Base-by-base conservation (phyloP, 2,888 invertebrate genomes). In the Clivina fossor region DNA sequence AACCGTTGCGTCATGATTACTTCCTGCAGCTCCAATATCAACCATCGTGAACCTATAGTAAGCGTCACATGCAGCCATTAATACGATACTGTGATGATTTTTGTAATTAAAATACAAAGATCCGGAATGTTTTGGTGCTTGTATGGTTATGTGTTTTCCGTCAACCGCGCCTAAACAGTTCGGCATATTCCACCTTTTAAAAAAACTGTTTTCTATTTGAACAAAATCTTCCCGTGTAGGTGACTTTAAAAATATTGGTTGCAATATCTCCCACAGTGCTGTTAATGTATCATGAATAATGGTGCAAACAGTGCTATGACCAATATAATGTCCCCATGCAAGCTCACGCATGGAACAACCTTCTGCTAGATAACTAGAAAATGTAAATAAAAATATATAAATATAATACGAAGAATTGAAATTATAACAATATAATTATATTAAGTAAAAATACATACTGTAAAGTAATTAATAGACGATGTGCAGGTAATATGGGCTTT, bases 21-120 rank as follows among this genome's bases (percentile, higher is more conserved):
- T 46, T 5, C 58, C 58, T 32, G 41, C 49, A 44, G 41, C 55
- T 22, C 57, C 60, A n/a, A 60, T 41, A 40, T 60, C 60, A 18
- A 60, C 54, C 8, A 55, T 33, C n/a, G 51, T 60, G 24, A 60
- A 60, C 24, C 32, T 46, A 51, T 60, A 60, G 28, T 35, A 54
- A 3, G 60, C 58, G 49, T 60, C 60, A 44, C 57, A 60, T 8
- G 35, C 46, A 26, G 60, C 57, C 58, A 60, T 56, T n/a, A 58
- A 37, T 11, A 60, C 58, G 2, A 60, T 46, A 46, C 60, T 60
- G 22, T 48, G 28, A 7, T 18, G 46, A 37, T 35, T 11, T 35
- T 49, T 49, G 15, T 49, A 49, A 16, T 49, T 49, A 33, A 24
- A 49, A 15, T 20, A 49, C 9, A 26, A 24, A 20, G 49, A 49